Percentiles rank a stretch among this genome's conserved stretches.
Conservation (phyloP, 2,888 invertebrate genomes). For the Erebia palarica region DNA sequence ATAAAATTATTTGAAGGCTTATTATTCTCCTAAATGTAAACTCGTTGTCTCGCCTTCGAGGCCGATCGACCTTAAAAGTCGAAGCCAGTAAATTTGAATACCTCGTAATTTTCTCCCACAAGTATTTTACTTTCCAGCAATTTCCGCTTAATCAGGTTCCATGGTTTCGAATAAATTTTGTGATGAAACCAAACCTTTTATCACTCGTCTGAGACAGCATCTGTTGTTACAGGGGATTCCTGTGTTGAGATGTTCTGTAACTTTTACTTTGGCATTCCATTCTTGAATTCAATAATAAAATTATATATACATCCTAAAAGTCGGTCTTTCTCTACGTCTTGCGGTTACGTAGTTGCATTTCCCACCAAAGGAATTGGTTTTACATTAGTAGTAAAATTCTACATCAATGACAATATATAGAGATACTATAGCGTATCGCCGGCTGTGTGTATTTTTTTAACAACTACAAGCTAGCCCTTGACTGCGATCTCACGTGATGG, state of each 20-base stretch:
- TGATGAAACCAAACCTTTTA: background rate
- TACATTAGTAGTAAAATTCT: no score
- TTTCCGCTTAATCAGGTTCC: conserved; percentile 14
- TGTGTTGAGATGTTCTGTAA: background rate
- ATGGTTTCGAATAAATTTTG: conserved; percentile 1
- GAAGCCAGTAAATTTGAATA: conserved; percentile 6
- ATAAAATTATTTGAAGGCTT: background rate
- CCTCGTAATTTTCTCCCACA: conserved; percentile 9
- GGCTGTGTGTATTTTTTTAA: no score
- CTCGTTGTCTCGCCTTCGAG: background rate
- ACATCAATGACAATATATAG: background rate
- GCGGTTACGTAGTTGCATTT: no score
- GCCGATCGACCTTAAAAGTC: conserved; percentile 9
- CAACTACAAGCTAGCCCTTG: no score
- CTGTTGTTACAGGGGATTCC: background rate
- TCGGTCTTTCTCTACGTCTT: no score
- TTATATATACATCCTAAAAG: no score
- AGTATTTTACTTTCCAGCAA: conserved; percentile 5
- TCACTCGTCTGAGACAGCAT: background rate
- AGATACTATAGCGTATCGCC: background rate
- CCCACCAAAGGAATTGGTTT: no score
- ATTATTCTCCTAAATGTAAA: no score
- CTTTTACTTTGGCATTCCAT: no score
- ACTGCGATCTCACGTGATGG: no score
- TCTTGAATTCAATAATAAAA: no score